These are phyloP conservation scores for Drosophila prolongata DNA, from an alignment of 2,888 invertebrate species.

Conservation along the genomic window DNA sequence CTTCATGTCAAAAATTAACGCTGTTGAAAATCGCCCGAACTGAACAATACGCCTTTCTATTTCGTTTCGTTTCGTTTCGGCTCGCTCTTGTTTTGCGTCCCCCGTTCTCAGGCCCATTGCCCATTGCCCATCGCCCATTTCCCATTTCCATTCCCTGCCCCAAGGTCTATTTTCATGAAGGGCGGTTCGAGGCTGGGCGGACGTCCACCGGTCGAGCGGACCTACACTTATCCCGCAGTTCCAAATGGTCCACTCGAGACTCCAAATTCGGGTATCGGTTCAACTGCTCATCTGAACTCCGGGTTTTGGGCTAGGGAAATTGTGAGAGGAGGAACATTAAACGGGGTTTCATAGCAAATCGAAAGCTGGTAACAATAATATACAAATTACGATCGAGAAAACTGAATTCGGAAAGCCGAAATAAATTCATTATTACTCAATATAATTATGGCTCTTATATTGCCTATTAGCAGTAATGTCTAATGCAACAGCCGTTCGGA, in stretches of 20 bases:
- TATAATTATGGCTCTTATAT: too few species aligned
- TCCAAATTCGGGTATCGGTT: neutral
- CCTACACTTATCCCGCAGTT: slow-evolving; percentile 7
- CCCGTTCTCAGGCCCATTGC: slow-evolving; percentile 9
- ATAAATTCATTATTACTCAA: too few species aligned
- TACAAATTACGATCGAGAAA: too few species aligned
- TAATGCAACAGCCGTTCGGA: too few species aligned
- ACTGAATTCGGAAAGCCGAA: too few species aligned
- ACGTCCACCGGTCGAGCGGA: slow-evolving; percentile 5
- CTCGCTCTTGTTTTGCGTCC: neutral
- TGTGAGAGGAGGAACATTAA: too few species aligned
- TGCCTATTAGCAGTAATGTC: too few species aligned
- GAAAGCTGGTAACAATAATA: too few species aligned
- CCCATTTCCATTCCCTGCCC: slow-evolving; percentile 23
- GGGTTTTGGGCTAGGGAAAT: too few species aligned
- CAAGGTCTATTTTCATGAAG: slow-evolving; percentile 39
- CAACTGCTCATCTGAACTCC: neutral
- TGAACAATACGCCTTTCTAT: slow-evolving; percentile 51
- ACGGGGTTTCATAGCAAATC: too few species aligned
- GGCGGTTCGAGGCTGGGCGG: slow-evolving; percentile 12
- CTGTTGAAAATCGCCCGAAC: slow-evolving; percentile 47
- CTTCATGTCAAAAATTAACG: slow-evolving; percentile 69
- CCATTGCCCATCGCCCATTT: slow-evolving; percentile 14
- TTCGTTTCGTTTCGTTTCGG: slow-evolving; percentile 20
- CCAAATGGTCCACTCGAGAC: slow-evolving; percentile 13